phyloP scores from a whole-genome alignment of 2,113 vertebrate genomes.

The Syngnathoides biaculeatus region DNA sequence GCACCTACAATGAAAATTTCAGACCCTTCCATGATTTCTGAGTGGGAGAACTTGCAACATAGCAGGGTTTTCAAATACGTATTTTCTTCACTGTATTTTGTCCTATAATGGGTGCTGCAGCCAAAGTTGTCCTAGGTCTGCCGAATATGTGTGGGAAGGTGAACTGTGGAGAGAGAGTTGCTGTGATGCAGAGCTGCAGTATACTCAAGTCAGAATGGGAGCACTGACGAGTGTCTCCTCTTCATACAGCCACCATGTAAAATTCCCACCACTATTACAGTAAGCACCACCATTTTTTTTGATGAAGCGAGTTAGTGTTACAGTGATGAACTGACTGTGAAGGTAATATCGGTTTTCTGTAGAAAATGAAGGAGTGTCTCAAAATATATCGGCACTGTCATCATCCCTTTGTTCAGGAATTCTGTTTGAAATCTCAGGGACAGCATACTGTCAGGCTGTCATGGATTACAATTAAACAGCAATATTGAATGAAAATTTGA shows the following conservation, averaged over 20 bases:
- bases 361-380: neutral
- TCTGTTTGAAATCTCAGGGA: too few relatives aligned
- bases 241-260: neutral
- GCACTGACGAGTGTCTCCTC: neutral
- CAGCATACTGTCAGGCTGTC: neutral
- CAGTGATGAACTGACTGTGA: neutral
- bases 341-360: neutral
- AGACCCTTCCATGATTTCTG: too few relatives aligned
- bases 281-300: neutral
- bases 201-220: neutral
- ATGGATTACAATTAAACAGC: neutral
- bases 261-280: neutral
- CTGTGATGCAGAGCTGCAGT: neutral
- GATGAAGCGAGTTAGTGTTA: neutral
- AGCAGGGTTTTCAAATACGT: too few relatives aligned
- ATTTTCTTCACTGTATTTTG: too few relatives aligned
- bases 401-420: too few relatives aligned
- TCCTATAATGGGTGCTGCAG: conserved; percentile 49
- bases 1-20: too few relatives aligned
- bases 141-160: neutral
- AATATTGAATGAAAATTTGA: neutral
- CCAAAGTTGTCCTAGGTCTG: neutral
- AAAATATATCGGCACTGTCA: too few relatives aligned
- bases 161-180: neutral
- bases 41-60: too few relatives aligned